Evolutionary conservation across 2,797 vertebrate species (phyloP).

Genomic region (Caiman crocodilus): DNA sequence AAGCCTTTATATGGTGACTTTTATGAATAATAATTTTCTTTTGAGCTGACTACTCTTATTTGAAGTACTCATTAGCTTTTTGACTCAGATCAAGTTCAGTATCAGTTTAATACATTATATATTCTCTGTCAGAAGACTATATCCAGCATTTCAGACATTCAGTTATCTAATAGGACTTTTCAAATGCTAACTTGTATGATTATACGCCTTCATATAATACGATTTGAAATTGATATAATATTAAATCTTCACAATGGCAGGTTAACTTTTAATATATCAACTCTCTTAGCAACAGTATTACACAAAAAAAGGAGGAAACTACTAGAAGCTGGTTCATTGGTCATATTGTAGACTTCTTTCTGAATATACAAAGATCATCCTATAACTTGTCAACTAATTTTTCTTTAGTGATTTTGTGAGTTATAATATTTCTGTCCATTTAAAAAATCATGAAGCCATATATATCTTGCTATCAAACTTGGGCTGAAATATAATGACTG

Average conservation of each 20-base stretch:
- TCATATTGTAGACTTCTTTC: neutral
- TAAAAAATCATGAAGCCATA: neutral
- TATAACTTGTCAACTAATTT: neutral
- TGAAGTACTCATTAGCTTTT: neutral
- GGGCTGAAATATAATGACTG: neutral
- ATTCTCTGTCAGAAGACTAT: neutral
- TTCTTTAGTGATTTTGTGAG: neutral
- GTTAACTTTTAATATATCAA: conserved; percentile 30
- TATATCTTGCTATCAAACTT: neutral
- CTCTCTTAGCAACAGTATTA: conserved; percentile 9
- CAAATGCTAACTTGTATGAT: neutral
- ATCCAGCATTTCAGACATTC: neutral
- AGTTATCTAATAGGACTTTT: neutral
- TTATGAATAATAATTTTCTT: neutral
- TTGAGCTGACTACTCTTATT: rapidly evolving
- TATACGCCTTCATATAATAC: neutral
- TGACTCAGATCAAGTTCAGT: neutral
- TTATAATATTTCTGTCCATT: neutral
- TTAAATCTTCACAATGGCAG: conserved; percentile 30
- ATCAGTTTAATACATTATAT: neutral
- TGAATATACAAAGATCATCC: neutral
- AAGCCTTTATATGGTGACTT: neutral
- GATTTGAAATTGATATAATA: conserved; percentile 17
- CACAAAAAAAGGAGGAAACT: conserved; percentile 41
- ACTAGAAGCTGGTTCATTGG: neutral